phyloP scores from a whole-genome alignment of 2,797 vertebrate genomes.

The Nyctalus aviator region DNA sequence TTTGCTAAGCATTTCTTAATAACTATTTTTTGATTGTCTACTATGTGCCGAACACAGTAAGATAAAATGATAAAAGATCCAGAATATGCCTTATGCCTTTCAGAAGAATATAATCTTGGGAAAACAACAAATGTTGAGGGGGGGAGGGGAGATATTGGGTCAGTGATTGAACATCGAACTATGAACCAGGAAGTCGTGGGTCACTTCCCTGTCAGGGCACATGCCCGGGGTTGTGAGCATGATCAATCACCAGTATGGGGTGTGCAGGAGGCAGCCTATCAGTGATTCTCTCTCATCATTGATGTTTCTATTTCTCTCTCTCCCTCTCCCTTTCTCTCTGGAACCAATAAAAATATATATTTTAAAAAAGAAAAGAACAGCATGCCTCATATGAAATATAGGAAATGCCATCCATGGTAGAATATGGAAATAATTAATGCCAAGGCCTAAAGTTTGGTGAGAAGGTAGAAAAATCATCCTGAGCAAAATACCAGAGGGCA shows the following conservation, averaged over 20 bases:
- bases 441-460: background rate
- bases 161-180: background rate
- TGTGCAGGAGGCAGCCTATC: background rate
- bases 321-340: background rate
- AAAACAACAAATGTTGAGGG: background rate
- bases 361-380: background rate
- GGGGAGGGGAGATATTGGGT: background rate
- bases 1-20: background rate
- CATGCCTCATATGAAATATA: background rate
- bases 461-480: background rate
- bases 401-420: background rate
- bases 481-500: background rate
- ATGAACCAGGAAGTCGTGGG: background rate
- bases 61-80: constrained; percentile 14
- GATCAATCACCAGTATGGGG: background rate
- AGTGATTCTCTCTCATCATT: background rate
- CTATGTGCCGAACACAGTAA: background rate
- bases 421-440: background rate
- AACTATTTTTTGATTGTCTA: constrained; percentile 29
- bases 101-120: background rate
- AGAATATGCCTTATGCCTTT: constrained; percentile 10
- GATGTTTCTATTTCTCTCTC: background rate
- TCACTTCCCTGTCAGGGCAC: background rate
- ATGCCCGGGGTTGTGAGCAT: background rate
- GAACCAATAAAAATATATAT: background rate